These are phyloP conservation scores for Pseudorasbora parva DNA, from an alignment of 2,113 vertebrate species.

Conservation along the genomic window DNA sequence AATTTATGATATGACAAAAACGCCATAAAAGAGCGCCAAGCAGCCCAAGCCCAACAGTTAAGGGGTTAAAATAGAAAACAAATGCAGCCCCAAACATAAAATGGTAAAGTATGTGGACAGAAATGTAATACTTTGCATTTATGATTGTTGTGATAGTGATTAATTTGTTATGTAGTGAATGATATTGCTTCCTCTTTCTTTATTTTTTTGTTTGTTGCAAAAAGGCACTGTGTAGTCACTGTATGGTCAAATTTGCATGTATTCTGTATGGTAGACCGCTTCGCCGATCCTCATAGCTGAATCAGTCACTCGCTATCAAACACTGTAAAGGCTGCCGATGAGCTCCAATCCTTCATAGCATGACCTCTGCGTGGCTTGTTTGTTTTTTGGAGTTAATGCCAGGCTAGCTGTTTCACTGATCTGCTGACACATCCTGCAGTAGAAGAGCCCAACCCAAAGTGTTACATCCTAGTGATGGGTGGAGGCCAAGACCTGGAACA, in stretches of 20 bases:
- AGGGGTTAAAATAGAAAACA: neutral
- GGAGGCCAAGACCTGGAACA: slow-evolving; percentile 63
- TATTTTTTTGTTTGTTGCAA: too few species aligned
- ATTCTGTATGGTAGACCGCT: neutral
- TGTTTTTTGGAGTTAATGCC: slow-evolving; percentile 39
- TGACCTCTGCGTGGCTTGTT: slow-evolving; percentile 40
- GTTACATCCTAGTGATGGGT: slow-evolving; percentile 58
- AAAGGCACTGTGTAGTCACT: too few species aligned
- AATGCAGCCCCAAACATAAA: neutral
- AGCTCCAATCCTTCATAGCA: neutral
- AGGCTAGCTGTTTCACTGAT: slow-evolving; percentile 38
- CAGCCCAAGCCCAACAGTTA: too few species aligned
- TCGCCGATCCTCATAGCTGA: neutral
- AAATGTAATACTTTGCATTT: neutral
- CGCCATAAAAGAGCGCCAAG: too few species aligned
- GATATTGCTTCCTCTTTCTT: neutral
- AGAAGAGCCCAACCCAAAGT: slow-evolving; percentile 18
- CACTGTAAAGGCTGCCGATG: slow-evolving; percentile 17
- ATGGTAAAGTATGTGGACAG: neutral
- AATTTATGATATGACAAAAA: too few species aligned
- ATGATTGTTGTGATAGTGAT: neutral
- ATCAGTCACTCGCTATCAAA: slow-evolving; percentile 1
- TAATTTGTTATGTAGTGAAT: neutral
- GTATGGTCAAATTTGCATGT: neutral
- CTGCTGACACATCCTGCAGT: slow-evolving; percentile 53